phyloP scores from a whole-genome alignment of 92 coral and sea anemone species.

The Anthopleura xanthogrammica region DNA sequence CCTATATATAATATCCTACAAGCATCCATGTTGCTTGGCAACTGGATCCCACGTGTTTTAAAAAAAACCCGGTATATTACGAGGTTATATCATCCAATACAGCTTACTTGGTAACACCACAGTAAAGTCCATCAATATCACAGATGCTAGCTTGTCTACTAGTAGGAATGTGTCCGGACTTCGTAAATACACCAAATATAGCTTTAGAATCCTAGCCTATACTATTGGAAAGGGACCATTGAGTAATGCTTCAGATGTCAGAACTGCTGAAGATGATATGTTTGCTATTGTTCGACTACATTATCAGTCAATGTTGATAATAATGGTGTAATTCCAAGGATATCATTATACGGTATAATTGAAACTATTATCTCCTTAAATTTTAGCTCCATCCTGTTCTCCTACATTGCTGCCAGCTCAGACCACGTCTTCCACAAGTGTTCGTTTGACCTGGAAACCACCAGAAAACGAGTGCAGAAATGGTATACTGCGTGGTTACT shows the following conservation, averaged over 20 bases:
- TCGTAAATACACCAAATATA: not conserved
- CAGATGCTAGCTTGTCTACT: not conserved
- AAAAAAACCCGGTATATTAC: not conserved
- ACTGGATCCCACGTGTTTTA: not conserved
- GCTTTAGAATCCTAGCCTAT: not conserved
- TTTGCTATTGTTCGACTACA: too few relatives aligned
- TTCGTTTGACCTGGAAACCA: slow-evolving; percentile 24
- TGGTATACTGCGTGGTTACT: not conserved
- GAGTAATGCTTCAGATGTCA: not conserved
- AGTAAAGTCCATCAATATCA: not conserved
- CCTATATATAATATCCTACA: too few relatives aligned
- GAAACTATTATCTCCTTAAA: too few relatives aligned
- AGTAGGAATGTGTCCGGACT: not conserved
- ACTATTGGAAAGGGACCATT: not conserved
- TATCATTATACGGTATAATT: too few relatives aligned
- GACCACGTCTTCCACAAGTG: slow-evolving; percentile 15
- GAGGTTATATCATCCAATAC: not conserved
- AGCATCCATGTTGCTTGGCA: not conserved
- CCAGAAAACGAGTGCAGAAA: slow-evolving; percentile 7
- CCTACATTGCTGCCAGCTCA: not conserved
- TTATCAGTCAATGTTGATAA: too few relatives aligned
- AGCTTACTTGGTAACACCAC: not conserved
- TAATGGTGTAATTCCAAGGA: too few relatives aligned
- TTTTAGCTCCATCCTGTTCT: slow-evolving; percentile 16
- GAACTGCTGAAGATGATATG: not conserved